Base-by-base conservation (phyloP, 2,797 vertebrate species). In the Buceros bicornis region DNA sequence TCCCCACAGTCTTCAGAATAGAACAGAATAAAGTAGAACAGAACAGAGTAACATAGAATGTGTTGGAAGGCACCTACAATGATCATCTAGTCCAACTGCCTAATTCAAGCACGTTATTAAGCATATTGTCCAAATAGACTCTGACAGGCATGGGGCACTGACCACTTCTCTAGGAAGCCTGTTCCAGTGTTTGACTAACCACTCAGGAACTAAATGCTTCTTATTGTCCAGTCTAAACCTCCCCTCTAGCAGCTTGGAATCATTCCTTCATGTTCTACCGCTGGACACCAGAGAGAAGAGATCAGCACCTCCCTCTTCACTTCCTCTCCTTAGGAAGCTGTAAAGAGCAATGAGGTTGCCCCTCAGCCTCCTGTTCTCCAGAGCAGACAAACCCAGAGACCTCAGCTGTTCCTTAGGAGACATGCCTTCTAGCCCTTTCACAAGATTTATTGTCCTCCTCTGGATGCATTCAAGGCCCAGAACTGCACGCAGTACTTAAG, bases 181-280 rank as follows among this genome's bases (percentile, higher is more conserved):
- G 12, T 40, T 40, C 37, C 37, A 40, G 37, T 40, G 37, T 40
- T 40, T 40, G 37, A 40, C 37, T 40, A 40, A 40, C 37, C 37
- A 10, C 37, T 40, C 37, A 40, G 37, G 12, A 40, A 40, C 37
- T 40, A 40, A 40, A 47, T 35, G 5, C 19, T 35, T 50, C 65
- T 17, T 28, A 28, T 15, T 7, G 13, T 43, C 10, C 16, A 25
- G 31, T 21, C 40, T 73, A 8, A 57, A 73, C 9, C 17, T 33
- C 7, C 24, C 20, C 26, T 60, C 26, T 28, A 2, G 12, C 24
- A 57, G 6, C n/a, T 48, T 37, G 58, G 43, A 60, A 74, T 11
- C 6, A 5, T 48, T 74, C 43, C n/a, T 3, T 4, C 10, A 4
- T 5, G 8, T 54, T 10, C 24, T 45, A 1, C 5, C 31, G 28